Evolutionary conservation across 1,140 invertebrate species (phyloP), one percentile per base, ranked within the genome.

Genomic region (Orius insidiosus): DNA sequence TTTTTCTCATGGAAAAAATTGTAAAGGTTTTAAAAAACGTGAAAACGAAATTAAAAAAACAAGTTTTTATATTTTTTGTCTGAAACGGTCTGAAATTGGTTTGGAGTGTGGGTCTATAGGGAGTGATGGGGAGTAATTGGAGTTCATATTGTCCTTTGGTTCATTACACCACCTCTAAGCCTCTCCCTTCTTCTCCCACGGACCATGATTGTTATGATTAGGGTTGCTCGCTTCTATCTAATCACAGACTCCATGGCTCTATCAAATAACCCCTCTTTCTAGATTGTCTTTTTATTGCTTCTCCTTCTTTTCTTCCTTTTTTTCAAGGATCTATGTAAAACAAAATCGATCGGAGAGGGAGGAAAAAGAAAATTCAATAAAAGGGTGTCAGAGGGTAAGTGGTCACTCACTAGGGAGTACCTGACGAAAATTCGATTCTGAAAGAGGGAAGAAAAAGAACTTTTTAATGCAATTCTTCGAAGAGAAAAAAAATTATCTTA

Each of bases 101-200:
- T 43, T 24, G 24, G 24, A 24, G 24, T 24, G 24, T 24, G 24
- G 24, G 24, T 24, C 24, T 24, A 24, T 24, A 43, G 18, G 41
- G 41, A 15, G 41, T 30, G 41, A 30, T 43, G 31, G 41, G 24
- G 24, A 24, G 41, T 43, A 43, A 43, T 43, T 43, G 41, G n/a
- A 30, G 41, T 43, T 43, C 41, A 43, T 43, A 43, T 43, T 43
- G 41, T 43, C 41, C 41, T 43, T 43, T 43, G 41, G 41, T 43
- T 43, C 41, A 43, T 43, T 43, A 43, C 41, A 43, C 41, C 24
- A 24, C 24, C 24, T 24, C 24, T 24, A 24, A 24, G 24, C 24
- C 24, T 3, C 24, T 7, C 24, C 24, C 24, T 7, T 24, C 24
- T 7, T 8, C 14, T 40, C 38, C 13, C 13, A 18, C 13, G 16